Percentiles rank a stretch among this genome's conserved stretches.
Evolutionary conservation across 2,113 vertebrate species (phyloP).

Genomic region (Dissostichus mawsoni): DNA sequence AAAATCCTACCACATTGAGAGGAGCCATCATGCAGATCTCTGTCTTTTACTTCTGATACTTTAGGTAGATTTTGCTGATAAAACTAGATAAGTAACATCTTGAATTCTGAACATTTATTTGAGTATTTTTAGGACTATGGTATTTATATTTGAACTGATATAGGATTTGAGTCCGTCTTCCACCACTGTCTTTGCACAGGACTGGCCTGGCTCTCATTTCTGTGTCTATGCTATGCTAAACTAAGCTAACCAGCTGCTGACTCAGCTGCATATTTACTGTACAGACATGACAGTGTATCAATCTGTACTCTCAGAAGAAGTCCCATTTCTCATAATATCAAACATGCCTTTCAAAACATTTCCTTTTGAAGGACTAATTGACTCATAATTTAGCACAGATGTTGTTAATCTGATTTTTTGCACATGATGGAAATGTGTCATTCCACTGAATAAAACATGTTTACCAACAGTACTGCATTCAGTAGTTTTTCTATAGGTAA

Average conservation of each 20-base stretch:
- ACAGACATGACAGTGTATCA: neutral
- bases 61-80: too few relatives aligned
- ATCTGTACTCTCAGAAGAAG: neutral
- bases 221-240: neutral
- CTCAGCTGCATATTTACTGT: neutral
- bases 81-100: too few relatives aligned
- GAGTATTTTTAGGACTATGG: too few relatives aligned
- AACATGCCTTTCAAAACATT: neutral
- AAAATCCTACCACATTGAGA: too few relatives aligned
- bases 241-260: neutral
- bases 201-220: too few relatives aligned
- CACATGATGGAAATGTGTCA: constrained; percentile 19
- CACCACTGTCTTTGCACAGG: too few relatives aligned
- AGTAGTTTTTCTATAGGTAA: neutral
- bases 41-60: too few relatives aligned
- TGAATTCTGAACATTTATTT: too few relatives aligned
- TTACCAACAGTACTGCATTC: neutral
- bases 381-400: neutral
- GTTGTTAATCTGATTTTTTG: constrained; percentile 7
- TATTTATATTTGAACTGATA: too few relatives aligned
- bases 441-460: constrained; percentile 44
- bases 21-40: too few relatives aligned
- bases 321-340: neutral
- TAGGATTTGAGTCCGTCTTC: too few relatives aligned
- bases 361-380: neutral